These are phyloP conservation scores for Astropecten irregularis DNA, from an alignment of 53 echinoderm and acorn worm species.

Conservation along the genomic window DNA sequence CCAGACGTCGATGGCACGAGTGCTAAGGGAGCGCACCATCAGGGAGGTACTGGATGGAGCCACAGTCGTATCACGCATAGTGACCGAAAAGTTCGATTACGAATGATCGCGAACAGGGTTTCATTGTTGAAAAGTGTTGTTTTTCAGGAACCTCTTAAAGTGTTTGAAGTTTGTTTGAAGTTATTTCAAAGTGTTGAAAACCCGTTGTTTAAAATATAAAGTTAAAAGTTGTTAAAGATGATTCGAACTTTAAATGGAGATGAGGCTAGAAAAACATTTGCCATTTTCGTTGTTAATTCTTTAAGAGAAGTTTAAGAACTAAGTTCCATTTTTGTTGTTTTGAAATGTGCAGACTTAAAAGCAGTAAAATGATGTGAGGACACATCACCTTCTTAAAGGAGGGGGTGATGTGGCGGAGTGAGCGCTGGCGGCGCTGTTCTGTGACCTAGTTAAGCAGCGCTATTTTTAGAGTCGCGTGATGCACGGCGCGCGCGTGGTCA, in stretches of 20 bases:
- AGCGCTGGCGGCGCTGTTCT: background rate
- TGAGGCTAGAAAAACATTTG: too few relatives aligned
- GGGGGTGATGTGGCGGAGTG: constrained; percentile 29
- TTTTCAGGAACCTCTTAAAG: background rate
- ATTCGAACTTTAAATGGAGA: too few relatives aligned
- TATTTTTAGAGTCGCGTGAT: too few relatives aligned
- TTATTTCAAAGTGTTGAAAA: background rate
- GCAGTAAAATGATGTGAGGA: constrained; percentile 21
- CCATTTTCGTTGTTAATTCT: too few relatives aligned
- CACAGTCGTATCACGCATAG: constrained; percentile 8
- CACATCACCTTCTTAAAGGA: constrained; percentile 23
- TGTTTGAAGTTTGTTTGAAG: background rate
- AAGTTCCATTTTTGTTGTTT: too few relatives aligned
- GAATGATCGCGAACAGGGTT: background rate
- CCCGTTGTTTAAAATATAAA: background rate
- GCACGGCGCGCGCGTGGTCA: too few relatives aligned
- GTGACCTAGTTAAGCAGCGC: too few relatives aligned
- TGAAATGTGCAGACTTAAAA: too few relatives aligned
- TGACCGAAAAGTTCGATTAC: background rate
- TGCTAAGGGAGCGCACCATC: background rate
- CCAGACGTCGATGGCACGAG: background rate
- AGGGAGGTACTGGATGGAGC: constrained; percentile 32
- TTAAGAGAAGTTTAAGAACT: too few relatives aligned
- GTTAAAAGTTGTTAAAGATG: background rate
- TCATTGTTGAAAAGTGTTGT: background rate